Base-by-base conservation (phyloP, 2,888 invertebrate genomes). In the Chrysomela aeneicollis region DNA sequence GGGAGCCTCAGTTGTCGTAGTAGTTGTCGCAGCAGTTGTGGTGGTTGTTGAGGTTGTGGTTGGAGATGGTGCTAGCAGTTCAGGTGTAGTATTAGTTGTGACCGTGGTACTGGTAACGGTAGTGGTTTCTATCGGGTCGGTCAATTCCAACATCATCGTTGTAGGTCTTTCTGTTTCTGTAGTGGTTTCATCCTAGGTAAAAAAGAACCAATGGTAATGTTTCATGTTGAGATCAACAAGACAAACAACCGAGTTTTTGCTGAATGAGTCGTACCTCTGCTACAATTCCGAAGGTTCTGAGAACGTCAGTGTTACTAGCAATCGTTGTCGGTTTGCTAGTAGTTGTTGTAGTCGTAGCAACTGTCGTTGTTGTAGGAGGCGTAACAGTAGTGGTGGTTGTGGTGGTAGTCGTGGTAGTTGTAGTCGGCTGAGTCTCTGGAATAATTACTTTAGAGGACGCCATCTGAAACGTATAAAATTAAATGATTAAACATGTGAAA, bases 301-400 rank as follows among this genome's bases (percentile, higher is more conserved):
- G n/a, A 2, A 15, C 15, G 1, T 42, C 42, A 15, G 42, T 42
- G 55, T 4, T 53, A 21, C 74, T 68, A 8, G 81, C 75, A 53
- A 80, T 80, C 9, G 81, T 83, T 8, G 80, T 63, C 50, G 54
- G 42, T 21, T 32, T 26, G 30, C 62, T 30, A 10, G 82, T 83
- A n/a, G 80, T 61, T 19, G 63, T 58, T 32, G 61, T 66, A 61
- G 63, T 59, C 19, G 74, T 68, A 9, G 81, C 75, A 50, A 80
- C 80, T 12, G 81, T 83, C 8, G 81, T 63, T 32, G 26, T 17
- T 1, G 59, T 55, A 0, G 63, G 53, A 0, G 63, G 58, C 10
- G 81, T 83, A 10, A 80, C 35, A 12, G 18, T 52, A 42, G 59
- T 61, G 58, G 66, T 64, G 66, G 59, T 57, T 12, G 21, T 54